Evolutionary conservation across 2,113 vertebrate species (phyloP).

Genomic region (Sorex fumeus): DNA sequence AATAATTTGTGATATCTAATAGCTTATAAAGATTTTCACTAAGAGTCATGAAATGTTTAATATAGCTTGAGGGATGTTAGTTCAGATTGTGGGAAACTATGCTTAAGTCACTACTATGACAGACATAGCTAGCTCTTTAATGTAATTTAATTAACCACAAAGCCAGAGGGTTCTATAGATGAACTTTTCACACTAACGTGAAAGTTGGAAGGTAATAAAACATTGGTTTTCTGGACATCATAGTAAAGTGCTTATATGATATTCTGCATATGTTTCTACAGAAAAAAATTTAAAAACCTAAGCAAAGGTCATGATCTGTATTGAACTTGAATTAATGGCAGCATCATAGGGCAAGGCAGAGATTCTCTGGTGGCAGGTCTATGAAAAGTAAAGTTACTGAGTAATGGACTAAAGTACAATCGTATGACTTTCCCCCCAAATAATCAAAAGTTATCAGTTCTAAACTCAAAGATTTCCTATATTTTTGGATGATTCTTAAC

Average conservation of each 20-base stretch:
- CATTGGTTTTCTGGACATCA: background rate
- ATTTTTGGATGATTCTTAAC: slow-evolving; percentile 11
- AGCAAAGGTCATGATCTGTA: background rate
- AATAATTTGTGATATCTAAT: slow-evolving; percentile 49
- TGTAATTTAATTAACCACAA: background rate
- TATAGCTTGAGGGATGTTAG: background rate
- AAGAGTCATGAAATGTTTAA: slow-evolving; percentile 14
- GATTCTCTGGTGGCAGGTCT: background rate
- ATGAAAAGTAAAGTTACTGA: background rate
- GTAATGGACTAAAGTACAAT: background rate
- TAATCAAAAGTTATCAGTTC: background rate
- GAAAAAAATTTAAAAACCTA: background rate
- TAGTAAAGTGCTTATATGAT: background rate
- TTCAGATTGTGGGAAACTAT: slow-evolving; percentile 47
- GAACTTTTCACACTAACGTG: background rate
- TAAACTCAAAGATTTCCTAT: background rate
- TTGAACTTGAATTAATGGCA: background rate
- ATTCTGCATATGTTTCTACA: background rate
- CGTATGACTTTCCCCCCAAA: background rate
- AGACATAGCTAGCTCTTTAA: background rate
- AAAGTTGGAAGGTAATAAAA: background rate
- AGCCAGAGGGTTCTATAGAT: background rate
- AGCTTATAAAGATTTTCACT: slow-evolving; percentile 66
- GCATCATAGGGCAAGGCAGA: background rate
- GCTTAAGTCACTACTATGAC: background rate